phyloP scores from a whole-genome alignment of 2,113 vertebrate species.

The Pterocles gutturalis region DNA sequence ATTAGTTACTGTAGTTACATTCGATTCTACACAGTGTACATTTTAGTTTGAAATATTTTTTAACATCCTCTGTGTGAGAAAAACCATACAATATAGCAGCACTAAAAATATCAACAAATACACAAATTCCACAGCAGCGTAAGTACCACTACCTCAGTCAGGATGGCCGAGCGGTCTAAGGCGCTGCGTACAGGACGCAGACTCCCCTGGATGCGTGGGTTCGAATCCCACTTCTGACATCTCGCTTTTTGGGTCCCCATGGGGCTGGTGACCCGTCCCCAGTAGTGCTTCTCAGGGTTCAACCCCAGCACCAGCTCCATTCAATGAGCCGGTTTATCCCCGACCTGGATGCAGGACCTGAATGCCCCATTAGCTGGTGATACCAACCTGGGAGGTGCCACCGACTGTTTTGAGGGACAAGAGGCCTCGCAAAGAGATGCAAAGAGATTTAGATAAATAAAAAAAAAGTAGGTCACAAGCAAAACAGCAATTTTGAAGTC shows the following conservation, averaged over 20 bases:
- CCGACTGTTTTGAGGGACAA: not conserved
- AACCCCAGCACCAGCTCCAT: accelerated
- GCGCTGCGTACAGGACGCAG: conserved; percentile 82
- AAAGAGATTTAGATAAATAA: not conserved
- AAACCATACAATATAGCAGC: accelerated
- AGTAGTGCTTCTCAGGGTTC: accelerated
- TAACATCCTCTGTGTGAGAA: accelerated
- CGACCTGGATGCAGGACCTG: not conserved
- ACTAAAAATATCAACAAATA: accelerated
- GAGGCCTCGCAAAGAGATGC: not conserved
- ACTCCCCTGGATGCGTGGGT: conserved; percentile 79
- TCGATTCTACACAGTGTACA: not conserved
- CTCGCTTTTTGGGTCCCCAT: accelerated
- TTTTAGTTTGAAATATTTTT: not conserved
- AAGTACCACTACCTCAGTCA: accelerated
- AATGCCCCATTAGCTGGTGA: not conserved
- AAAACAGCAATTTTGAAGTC: not conserved
- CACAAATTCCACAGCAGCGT: accelerated
- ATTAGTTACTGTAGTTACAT: not conserved
- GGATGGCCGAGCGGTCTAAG: conserved; percentile 84
- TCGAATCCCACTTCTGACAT: conserved; percentile 65
- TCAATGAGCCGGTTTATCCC: not conserved
- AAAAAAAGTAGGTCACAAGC: not conserved
- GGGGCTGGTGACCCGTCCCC: accelerated
- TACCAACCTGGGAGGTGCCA: too few species aligned